Evolutionary conservation across 2,888 invertebrate species (phyloP).

Genomic region (Drosophila testacea): DNA sequence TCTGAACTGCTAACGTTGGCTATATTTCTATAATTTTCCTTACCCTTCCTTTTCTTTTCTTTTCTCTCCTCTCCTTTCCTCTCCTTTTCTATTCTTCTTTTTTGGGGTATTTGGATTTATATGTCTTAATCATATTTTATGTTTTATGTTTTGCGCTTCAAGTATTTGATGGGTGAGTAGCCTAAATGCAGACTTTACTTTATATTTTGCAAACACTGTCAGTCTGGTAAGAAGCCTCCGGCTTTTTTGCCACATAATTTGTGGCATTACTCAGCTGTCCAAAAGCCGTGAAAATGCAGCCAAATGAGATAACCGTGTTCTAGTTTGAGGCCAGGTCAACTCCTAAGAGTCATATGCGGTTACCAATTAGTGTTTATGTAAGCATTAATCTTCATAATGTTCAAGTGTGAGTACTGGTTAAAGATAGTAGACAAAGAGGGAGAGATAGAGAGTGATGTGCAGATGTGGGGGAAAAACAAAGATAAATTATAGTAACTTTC

Average conservation of each 20-base stretch:
- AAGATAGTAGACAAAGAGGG: background rate
- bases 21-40: slow-evolving; percentile 39
- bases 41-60: background rate
- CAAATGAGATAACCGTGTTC: slow-evolving; percentile 26
- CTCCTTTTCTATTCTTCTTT: background rate
- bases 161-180: slow-evolving; percentile 57
- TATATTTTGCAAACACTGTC: slow-evolving; percentile 18
- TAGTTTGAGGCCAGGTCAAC: slow-evolving; percentile 9
- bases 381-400: slow-evolving; percentile 13
- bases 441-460: too few relatives aligned
- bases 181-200: slow-evolving; percentile 19
- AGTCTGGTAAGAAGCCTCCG: slow-evolving; percentile 1
- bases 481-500: too few relatives aligned
- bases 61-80: background rate
- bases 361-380: slow-evolving; percentile 58
- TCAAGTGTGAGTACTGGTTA: background rate
- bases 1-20: slow-evolving; percentile 56
- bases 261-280: slow-evolving; percentile 57
- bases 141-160: slow-evolving; percentile 75
- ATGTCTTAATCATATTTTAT: slow-evolving; percentile 79
- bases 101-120: slow-evolving; percentile 44
- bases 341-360: slow-evolving; percentile 37
- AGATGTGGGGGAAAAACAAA: too few relatives aligned
- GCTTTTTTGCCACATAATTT: slow-evolving; percentile 37
- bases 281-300: slow-evolving; percentile 48